Conservation (phyloP, 2,888 invertebrate species). For the Lysandra bellargus region DNA sequence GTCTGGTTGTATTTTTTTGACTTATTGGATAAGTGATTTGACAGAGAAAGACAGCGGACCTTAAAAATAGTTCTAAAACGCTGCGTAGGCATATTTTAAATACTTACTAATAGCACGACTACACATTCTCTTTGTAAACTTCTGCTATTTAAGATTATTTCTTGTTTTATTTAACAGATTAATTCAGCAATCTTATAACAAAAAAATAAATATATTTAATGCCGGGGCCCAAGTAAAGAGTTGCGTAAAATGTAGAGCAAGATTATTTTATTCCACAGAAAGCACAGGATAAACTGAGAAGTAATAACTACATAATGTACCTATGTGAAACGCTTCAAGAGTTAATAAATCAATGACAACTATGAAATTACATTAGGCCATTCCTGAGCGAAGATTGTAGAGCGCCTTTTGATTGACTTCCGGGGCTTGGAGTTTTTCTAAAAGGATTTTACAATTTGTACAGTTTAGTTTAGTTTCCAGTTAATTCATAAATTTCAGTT, state of each 20-base stretch:
- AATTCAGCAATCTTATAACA: too few relatives aligned
- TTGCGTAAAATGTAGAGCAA: background rate
- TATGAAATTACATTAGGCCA: background rate
- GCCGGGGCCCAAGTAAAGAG: background rate
- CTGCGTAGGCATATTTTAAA: too few relatives aligned
- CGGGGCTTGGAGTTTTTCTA: background rate
- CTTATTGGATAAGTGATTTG: too few relatives aligned
- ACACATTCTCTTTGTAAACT: too few relatives aligned
- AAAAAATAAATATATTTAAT: background rate
- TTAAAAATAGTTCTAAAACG: too few relatives aligned
- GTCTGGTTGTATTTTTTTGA: too few relatives aligned
- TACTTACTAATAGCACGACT: too few relatives aligned
- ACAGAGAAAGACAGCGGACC: background rate
- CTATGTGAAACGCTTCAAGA: background rate
- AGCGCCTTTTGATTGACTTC: background rate
- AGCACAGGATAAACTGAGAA: background rate
- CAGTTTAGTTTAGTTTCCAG: background rate
- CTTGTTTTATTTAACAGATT: too few relatives aligned
- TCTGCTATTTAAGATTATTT: too few relatives aligned
- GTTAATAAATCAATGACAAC: background rate
- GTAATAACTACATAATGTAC: background rate
- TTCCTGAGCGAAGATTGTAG: constrained; percentile 2
- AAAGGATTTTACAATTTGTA: background rate
- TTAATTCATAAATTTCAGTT: background rate
- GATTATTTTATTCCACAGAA: background rate